These are phyloP conservation scores for Trachelipus rathkii DNA, from an alignment of 1,140 invertebrate species.

Conservation along the genomic window DNA sequence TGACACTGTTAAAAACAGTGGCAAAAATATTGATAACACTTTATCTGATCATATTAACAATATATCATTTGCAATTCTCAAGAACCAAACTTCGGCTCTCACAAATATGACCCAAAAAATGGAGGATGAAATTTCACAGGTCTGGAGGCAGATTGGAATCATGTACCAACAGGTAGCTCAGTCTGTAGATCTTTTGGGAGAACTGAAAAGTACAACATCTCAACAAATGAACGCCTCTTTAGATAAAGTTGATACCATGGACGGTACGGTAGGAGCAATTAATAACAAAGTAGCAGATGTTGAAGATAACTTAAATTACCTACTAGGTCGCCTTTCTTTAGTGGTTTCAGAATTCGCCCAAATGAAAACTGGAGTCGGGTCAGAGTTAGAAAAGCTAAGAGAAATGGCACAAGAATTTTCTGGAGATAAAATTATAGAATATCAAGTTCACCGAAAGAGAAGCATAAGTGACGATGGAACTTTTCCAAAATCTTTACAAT, in stretches of 20 bases:
- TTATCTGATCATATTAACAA: slow-evolving; percentile 65
- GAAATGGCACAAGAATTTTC: slow-evolving; percentile 27
- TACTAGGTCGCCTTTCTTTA: slow-evolving; percentile 70
- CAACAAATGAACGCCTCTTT: slow-evolving; percentile 74
- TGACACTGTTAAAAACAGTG: slow-evolving; percentile 56
- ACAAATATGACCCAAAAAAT: slow-evolving; percentile 71
- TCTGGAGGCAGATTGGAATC: slow-evolving; percentile 80
- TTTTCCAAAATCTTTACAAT: background rate
- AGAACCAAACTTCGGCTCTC: slow-evolving; percentile 67
- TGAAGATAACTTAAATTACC: slow-evolving; percentile 77
- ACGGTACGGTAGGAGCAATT: slow-evolving; percentile 53
- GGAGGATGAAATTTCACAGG: slow-evolving; percentile 75
- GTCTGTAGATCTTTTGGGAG: slow-evolving; percentile 66
- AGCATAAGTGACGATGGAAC: background rate
- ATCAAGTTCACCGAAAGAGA: background rate
- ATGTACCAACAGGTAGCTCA: slow-evolving; percentile 78
- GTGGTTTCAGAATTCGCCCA: slow-evolving; percentile 81
- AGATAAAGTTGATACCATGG: slow-evolving; percentile 63
- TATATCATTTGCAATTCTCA: slow-evolving; percentile 64
- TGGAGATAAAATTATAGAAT: background rate
- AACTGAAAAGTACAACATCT: slow-evolving; percentile 57
- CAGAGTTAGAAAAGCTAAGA: slow-evolving; percentile 39
- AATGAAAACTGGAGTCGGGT: slow-evolving; percentile 59
- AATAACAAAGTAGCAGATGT: slow-evolving; percentile 75
- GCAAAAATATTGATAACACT: slow-evolving; percentile 63